Evolutionary conservation across 1,140 invertebrate genomes (phyloP), one percentile per base, ranked within the genome.

Genomic region (Rhynchophorus ferrugineus): DNA sequence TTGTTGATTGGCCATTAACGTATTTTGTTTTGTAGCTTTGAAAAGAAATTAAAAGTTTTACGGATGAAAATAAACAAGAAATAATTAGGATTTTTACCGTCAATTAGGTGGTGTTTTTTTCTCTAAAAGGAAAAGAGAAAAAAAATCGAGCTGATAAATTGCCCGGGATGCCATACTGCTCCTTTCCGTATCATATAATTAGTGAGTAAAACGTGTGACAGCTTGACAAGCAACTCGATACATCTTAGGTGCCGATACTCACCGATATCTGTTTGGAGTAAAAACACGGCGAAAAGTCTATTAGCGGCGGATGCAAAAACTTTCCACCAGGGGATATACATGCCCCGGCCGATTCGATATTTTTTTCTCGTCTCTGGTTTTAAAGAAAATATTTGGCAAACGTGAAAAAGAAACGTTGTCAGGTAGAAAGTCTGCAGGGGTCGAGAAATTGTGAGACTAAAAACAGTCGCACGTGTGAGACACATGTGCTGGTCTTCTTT

Each of bases 401-500:
- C 35, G 49, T 39, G 49, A 51, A 51, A 51, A 51, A 51, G 17
- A 34, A 51, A 44, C 13, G 49, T 17, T 41, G 46, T 49, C 49
- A 51, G 49, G 49, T 43, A 51, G 21, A 34, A 51, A 44, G 49
- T 51, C 49, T 51, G 39, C 49, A 44, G 41, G 41, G 49, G 49
- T 51, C 49, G 33, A 44, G 49, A 34, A 34, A n/a, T 45, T n/a
- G 44, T 17, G 20, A 20, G 22, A 45, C 44, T 34, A 13, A 29
- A 44, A 37, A 20, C 24, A 51, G 33, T 44, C 21, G 39, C 41
- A 44, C 49, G 49, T 51, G 49, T 51, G 49, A 51, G 19, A 44
- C 49, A 51, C 49, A 51, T 51, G 39, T 51, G 49, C 49, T 34
- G 20, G 49, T 51, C 29, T 51, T 22, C 33, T 51, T 51, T 51